Evolutionary conservation across 2,888 invertebrate species (phyloP).

Genomic region (Melanotus villosus): DNA sequence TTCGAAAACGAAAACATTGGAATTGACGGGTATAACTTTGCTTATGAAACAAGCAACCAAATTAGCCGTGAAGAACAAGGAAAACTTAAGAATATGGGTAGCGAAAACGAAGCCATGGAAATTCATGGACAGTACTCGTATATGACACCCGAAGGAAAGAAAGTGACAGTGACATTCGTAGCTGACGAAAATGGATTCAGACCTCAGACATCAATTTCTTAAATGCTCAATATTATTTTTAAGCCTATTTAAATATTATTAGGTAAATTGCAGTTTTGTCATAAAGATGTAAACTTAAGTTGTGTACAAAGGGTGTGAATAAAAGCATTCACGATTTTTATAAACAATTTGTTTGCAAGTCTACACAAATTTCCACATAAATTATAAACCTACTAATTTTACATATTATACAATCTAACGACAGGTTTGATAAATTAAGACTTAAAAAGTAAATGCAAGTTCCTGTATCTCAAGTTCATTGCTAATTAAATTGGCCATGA

Average conservation of each 20-base stretch:
- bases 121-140: conserved; percentile 70
- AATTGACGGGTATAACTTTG: conserved; percentile 73
- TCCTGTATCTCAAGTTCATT: conserved; percentile 1
- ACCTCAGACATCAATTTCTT: conserved; percentile 55
- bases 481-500: conserved; percentile 7
- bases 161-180: conserved; percentile 68
- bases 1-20: conserved; percentile 75
- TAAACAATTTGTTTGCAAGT: too few relatives aligned
- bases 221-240: background rate
- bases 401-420: too few relatives aligned
- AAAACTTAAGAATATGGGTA: conserved; percentile 65
- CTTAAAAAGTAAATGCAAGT: background rate
- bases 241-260: background rate
- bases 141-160: conserved; percentile 69
- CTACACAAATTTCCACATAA: too few relatives aligned
- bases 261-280: background rate
- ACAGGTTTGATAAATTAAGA: too few relatives aligned
- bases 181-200: conserved; percentile 74
- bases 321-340: background rate
- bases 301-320: background rate
- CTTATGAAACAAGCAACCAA: conserved; percentile 69
- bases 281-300: background rate
- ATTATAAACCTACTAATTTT: too few relatives aligned
- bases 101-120: conserved; percentile 66
- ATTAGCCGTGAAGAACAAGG: conserved; percentile 61